Base-by-base conservation (phyloP, 2,888 invertebrate species). In the Serripes groenlandicus region DNA sequence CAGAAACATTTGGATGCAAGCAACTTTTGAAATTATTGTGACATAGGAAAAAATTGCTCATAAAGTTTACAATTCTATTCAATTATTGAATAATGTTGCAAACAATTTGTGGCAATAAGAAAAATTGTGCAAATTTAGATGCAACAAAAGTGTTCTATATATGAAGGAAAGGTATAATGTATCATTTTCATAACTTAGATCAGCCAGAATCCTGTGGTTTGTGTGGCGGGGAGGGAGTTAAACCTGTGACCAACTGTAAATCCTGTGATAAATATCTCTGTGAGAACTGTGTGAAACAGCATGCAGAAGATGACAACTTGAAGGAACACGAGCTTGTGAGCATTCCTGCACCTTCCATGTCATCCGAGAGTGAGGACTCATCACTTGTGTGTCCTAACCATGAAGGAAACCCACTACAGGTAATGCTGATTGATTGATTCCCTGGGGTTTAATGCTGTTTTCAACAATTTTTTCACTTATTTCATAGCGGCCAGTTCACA, bases 331-430 rank as follows among this genome's bases (percentile, higher is more conserved):
- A 88, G 66, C 89, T 93, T 70, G 90, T 93, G 37, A 89, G 90
- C 23, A 85, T 93, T 42, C 90, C 91, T 37, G 92, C 92, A 58
- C 85, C 91, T 69, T 91, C 92, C 7, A 88, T 91, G 5, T 84
- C 88, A 11, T 90, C 90, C 3, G 89, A 90, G 72, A 89, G 89
- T 69, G 89, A 89, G 23, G 85, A 89, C 37, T 81, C 85, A 35
- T 88, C 89, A 7, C 85, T 94, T 26, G 92, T 93, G 34, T 95
- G 95, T 89, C 93, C 94, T 7, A 94, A 91, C 76, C 95, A 95
- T 85, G 91, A 88, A 32, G 92, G 93, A 30, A 93, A 93, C 78
- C 86, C 91, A 0, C 85, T 94, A 70, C 92, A 94, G 78, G 84
- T 84, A 37, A n/a, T n/a, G n/a, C n/a, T n/a, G n/a, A n/a, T n/a